Evolutionary conservation across 2,797 vertebrate species (phyloP), one percentile per base, ranked within the genome.

Genomic region (Falco biarmicus): DNA sequence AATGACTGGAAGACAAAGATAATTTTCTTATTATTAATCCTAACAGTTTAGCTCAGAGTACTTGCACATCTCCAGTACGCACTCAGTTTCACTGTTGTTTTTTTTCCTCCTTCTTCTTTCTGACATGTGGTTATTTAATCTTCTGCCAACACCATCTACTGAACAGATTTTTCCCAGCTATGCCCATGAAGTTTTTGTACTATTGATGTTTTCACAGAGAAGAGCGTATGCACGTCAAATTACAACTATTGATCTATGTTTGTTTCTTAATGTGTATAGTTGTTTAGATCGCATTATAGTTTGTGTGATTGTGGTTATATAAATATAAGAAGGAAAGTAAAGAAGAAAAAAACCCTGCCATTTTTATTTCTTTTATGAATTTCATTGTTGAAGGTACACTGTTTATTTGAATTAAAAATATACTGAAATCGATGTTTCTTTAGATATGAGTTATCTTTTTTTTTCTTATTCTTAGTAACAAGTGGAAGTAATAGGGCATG

Each of bases 221-320:
- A 97, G 10, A 15, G 86, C 95, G 78, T 70, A 81, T 95, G 80
- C 96, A 68, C 98, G 95, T 98, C 97, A 98, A 97, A 97, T 98
- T 98, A 98, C 90, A 97, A 91, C 93, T 97, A 98, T 98, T 97
- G 97, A 98, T 98, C 97, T 97, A 81, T 94, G 82, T 95, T 98
- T 97, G 95, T 96, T 98, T 97, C 95, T 97, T 97, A 97, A 98
- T 96, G 87, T 65, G 85, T 88, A 68, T 21, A 79, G 93, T 95
- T 96, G 91, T 98, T 98, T 96, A 97, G 96, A 96, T 97, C 96
- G 77, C 93, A 94, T 97, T 98, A 95, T 93, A 79, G 65, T 87
- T 96, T 96, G 54, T 93, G 94, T 96, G 91, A 96, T 94, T 93
- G 73, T 91, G 45, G 80, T 87, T 95, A 65, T 89, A 97, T 94